Conservation (phyloP, 2,113 vertebrate species). For the Leucopternis melanops region DNA sequence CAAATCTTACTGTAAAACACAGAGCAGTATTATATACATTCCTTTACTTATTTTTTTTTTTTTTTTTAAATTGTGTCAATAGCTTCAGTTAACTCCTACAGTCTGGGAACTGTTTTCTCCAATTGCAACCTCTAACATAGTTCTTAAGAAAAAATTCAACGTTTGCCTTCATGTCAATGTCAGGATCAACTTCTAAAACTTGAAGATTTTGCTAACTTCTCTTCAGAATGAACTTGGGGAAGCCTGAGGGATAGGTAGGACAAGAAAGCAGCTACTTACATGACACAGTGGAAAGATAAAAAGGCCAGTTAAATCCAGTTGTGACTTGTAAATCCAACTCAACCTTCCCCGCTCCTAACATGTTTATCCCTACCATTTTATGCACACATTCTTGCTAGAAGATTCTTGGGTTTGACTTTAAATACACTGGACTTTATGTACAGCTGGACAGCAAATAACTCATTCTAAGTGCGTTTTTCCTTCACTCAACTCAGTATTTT, state of each 20-base stretch:
- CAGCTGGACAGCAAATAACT: constrained; percentile 62
- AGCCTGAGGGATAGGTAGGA: constrained; percentile 65
- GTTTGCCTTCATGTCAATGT: constrained; percentile 69
- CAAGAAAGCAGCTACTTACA: constrained; percentile 78
- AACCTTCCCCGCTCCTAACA: neutral
- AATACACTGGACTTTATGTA: constrained; percentile 47
- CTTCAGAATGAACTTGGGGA: constrained; percentile 64
- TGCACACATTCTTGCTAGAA: constrained; percentile 46
- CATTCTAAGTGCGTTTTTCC: constrained; percentile 56
- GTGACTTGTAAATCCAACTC: constrained; percentile 68
- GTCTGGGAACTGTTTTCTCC: constrained; percentile 69
- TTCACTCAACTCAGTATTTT: constrained; percentile 48
- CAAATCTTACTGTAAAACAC: constrained; percentile 88
- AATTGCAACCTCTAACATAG: constrained; percentile 65
- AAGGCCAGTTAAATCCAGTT: constrained; percentile 68
- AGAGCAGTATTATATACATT: constrained; percentile 88
- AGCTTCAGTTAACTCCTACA: constrained; percentile 77
- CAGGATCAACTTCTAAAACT: constrained; percentile 52
- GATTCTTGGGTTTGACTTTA: constrained; percentile 30
- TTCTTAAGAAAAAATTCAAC: constrained; percentile 43
- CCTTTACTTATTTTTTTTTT: constrained; percentile 74
- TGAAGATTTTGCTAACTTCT: constrained; percentile 63
- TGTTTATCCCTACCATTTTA: neutral
- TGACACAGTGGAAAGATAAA: constrained; percentile 74
- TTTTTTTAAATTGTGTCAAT: constrained; percentile 70